Conservation (phyloP, 2,888 invertebrate species). For the Polyploca ridens region DNA sequence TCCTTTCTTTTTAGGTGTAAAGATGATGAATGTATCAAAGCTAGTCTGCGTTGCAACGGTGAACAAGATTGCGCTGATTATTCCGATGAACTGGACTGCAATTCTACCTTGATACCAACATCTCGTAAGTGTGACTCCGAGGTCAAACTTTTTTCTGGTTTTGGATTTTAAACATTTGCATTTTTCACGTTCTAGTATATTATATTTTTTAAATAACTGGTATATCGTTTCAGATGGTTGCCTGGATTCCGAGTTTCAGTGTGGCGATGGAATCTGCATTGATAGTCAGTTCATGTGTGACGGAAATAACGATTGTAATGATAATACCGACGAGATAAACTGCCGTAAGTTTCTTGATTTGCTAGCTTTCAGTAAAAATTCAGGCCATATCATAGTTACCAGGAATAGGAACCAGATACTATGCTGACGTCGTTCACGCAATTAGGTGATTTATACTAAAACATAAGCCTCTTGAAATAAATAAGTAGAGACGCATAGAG, state of each 20-base stretch:
- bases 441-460: too few relatives aligned
- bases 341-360: constrained; percentile 71
- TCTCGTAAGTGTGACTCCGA: constrained; percentile 43
- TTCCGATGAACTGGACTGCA: constrained; percentile 83
- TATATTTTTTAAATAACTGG: background rate
- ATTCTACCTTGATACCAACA: constrained; percentile 61
- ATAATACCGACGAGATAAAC: constrained; percentile 86
- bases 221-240: constrained; percentile 50
- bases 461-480: too few relatives aligned
- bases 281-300: constrained; percentile 86
- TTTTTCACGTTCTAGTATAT: too few relatives aligned
- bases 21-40: constrained; percentile 77
- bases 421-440: background rate
- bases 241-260: constrained; percentile 52
- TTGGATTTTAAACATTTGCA: too few relatives aligned
- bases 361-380: background rate
- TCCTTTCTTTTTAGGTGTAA: constrained; percentile 55
- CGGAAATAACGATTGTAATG: constrained; percentile 82
- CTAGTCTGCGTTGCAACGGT: constrained; percentile 82
- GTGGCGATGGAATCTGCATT: constrained; percentile 85
- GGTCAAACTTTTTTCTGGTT: constrained; percentile 8
- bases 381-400: background rate
- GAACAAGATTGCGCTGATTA: constrained; percentile 83
- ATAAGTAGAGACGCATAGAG: too few relatives aligned
- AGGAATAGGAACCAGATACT: background rate